Evolutionary conservation across 2,113 vertebrate genomes (phyloP), one percentile per base, ranked within the genome.

Genomic region (Sialia sialis): DNA sequence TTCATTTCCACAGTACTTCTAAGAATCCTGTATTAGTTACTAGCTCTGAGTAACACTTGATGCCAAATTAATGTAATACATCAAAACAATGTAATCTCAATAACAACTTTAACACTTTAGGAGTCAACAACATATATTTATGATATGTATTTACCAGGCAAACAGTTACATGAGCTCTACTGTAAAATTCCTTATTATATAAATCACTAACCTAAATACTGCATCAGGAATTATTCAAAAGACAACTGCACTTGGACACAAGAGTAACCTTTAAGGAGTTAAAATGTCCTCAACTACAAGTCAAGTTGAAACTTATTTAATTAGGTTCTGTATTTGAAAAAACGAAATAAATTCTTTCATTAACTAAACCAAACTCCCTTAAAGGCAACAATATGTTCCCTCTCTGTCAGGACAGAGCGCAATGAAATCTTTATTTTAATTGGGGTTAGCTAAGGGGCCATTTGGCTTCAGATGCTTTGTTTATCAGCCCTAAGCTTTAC

Each of bases 301-400:
- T 97, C 94, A 97, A 97, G 97, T 93, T 97, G 95, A 97, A 97
- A 98, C 96, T 97, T 97, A 97, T 97, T 98, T 98, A 98, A 98
- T 98, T 98, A 98, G 97, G 96, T 97, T 97, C 96, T 96, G 91
- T 96, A 97, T 97, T 97, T 90, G 85, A 93, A 64, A 62, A 88
- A 94, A 97, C 87, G 89, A 98, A 98, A 97, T 97, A 98, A 97
- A 98, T 96, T 97, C 93, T 98, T 98, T 98, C 97, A 98, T 98
- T 98, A 98, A 98, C 96, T 96, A 97, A 98, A 97, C 95, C 96
- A 97, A 98, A 98, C 97, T 98, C 98, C 97, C 98, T 98, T 98
- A 97, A 98, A 98, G 98, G 98, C 98, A 98, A 98, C 98, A 98
- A 98, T 98, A 98, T 98, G 98, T 97, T 98, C 97, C 97, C 84